Conservation (phyloP, 2,888 invertebrate species). For the Tortricodes alternella region DNA sequence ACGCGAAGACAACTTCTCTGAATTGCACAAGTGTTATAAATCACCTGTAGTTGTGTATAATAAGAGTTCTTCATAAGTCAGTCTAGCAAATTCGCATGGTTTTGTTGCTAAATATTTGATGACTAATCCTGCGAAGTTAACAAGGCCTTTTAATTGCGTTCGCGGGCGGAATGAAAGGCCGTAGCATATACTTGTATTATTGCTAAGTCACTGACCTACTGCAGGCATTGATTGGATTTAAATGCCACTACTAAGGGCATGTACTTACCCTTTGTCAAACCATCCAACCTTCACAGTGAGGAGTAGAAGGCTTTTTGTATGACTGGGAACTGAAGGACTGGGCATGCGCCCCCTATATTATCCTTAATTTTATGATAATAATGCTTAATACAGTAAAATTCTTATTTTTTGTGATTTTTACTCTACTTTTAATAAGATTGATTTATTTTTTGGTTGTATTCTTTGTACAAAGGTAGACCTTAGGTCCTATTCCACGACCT, state of each 20-base stretch:
- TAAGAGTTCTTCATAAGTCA: not conserved
- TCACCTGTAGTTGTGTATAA: not conserved
- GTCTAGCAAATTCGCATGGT: not conserved
- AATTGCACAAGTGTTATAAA: constrained; percentile 21
- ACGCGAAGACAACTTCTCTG: constrained; percentile 39
- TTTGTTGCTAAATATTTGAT: constrained; percentile 36
- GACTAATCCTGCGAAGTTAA: constrained; percentile 41
- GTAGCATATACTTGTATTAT: constrained; percentile 29
- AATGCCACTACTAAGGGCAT: constrained; percentile 24
- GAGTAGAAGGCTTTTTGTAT: too few species aligned
- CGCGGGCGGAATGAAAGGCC: constrained; percentile 42
- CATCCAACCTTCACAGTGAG: not conserved
- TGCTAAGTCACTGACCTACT: constrained; percentile 38
- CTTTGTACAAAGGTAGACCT: too few species aligned
- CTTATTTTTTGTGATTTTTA: too few species aligned
- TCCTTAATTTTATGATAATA: too few species aligned
- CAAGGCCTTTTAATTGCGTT: constrained; percentile 51
- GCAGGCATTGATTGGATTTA: constrained; percentile 27
- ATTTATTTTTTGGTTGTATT: too few species aligned
- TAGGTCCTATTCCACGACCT: too few species aligned
- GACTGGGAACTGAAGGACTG: too few species aligned
- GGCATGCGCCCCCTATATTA: too few species aligned
- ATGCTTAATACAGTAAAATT: too few species aligned
- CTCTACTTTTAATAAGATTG: too few species aligned
- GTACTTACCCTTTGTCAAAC: constrained; percentile 2